Evolutionary conservation across 2,888 invertebrate species (phyloP), one percentile per base, ranked within the genome.

Genomic region (Oegoconia quadripuncta): DNA sequence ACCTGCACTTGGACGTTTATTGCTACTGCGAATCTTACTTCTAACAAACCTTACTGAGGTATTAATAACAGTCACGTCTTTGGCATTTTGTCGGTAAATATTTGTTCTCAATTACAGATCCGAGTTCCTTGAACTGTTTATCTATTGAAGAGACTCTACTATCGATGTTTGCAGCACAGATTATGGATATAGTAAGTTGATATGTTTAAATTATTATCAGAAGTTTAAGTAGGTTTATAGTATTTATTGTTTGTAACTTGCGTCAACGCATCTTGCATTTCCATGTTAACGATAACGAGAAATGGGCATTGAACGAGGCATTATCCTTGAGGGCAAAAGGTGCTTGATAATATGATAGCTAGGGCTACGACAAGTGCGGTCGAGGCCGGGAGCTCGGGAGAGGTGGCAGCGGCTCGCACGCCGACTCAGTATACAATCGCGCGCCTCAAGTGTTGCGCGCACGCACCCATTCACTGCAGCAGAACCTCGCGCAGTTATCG

Each of bases 361-460:
- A 69, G 75, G 74, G 72, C 65, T 71, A 50, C 60, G 55, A 51
- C 66, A 59, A 66, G 70, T 65, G 72, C 74, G 74, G 66, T 66
- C 79, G 80, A 76, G 81, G 80, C 72, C 74, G 81, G 81, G 78
- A 74, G 74, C 67, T 58, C 71, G 67, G 79, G 82, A 80, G 74
- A 65, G 74, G 73, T 71, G 77, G 73, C 64, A 71, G 66, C 65
- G 74, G 73, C 58, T 67, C 70, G 70, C 71, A 61, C 59, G 63
- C 60, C 72, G 64, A 69, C 55, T 82, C 86, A 87, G 86, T 86
- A 50, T 72, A 75, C 73, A 75, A 70, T 74, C 80, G 82, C 78
- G 72, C 84, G 83, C 68, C 75, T 66, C 68, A 64, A 75, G 75
- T 74, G 77, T 64, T 77, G 86, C 83, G 83, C 84, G 84, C 74